Percentiles rank a stretch among this genome's conserved stretches.
These are phyloP conservation scores for Drosophila triauraria DNA, from an alignment of 1,140 invertebrate genomes.

Conservation along the genomic window DNA sequence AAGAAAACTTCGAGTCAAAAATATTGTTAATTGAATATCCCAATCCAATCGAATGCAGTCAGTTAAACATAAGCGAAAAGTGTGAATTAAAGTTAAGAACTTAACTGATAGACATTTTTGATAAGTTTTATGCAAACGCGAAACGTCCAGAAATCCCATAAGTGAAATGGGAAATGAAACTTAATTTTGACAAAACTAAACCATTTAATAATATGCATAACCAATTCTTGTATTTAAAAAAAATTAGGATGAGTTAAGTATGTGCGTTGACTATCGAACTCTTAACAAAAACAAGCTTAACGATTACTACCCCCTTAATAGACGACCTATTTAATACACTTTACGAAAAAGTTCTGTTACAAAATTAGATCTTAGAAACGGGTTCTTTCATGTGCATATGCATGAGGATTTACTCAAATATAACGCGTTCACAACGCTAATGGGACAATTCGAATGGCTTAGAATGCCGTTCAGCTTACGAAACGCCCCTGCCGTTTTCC, in stretches of 20 bases:
- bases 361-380: constrained; percentile 17
- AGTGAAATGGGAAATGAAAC: not conserved
- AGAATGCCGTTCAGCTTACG: not conserved
- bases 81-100: not conserved
- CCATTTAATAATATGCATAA: constrained; percentile 7
- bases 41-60: too few relatives aligned
- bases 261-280: constrained; percentile 17
- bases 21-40: too few relatives aligned
- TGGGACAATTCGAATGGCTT: constrained; percentile 13
- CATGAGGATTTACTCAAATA: constrained; percentile 9
- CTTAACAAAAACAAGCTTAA: constrained; percentile 11
- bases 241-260: constrained; percentile 3
- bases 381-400: constrained; percentile 11
- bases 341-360: constrained; percentile 5
- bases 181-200: not conserved
- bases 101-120: not conserved
- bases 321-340: constrained; percentile 13
- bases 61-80: not conserved
- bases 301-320: constrained; percentile 15
- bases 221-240: constrained; percentile 8
- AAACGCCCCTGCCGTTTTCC: not conserved
- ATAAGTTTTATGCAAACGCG: not conserved
- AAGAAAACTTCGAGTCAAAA: too few relatives aligned
- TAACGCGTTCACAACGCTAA: not conserved
- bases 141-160: not conserved